phyloP scores from a whole-genome alignment of 1,140 invertebrate genomes.

The Hypothenemus hampei region DNA sequence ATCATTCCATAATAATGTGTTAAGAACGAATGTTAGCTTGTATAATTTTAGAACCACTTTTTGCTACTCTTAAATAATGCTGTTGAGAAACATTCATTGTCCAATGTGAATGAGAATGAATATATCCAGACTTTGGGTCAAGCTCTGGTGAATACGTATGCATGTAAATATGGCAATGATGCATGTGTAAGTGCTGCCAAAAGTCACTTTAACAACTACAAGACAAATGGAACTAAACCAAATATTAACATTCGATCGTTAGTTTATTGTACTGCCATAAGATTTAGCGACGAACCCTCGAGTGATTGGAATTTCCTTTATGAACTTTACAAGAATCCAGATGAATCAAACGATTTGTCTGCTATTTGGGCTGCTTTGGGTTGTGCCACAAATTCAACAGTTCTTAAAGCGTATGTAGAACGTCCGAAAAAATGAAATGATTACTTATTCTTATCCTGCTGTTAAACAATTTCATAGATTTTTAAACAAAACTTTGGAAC shows the following conservation, averaged over 20 bases:
- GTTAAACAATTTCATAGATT: conserved; percentile 11
- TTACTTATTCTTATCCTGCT: not conserved
- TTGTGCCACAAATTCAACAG: conserved; percentile 53
- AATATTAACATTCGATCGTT: conserved; percentile 53
- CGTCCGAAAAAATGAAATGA: not conserved
- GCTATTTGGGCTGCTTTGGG: conserved; percentile 10
- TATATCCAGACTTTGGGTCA: conserved; percentile 44
- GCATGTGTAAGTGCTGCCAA: conserved; percentile 46
- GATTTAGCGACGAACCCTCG: conserved; percentile 35
- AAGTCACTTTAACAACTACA: conserved; percentile 34
- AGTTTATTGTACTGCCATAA: conserved; percentile 54
- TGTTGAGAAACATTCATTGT: conserved; percentile 23
- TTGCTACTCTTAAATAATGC: conserved; percentile 1
- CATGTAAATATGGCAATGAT: conserved; percentile 48
- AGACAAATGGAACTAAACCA: conserved; percentile 36
- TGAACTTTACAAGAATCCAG: conserved; percentile 6
- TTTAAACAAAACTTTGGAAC: conserved; percentile 2
- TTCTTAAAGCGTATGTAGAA: conserved; percentile 2
- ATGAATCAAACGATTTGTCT: not conserved
- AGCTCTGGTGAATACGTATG: conserved; percentile 47
- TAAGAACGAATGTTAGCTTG: not conserved
- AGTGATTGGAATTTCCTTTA: conserved; percentile 45
- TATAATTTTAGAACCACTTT: conserved; percentile 9
- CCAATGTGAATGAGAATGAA: conserved; percentile 22
- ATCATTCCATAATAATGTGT: not conserved